Conservation (phyloP, 1,140 invertebrate species). For the Pristionchus pacificus region DNA sequence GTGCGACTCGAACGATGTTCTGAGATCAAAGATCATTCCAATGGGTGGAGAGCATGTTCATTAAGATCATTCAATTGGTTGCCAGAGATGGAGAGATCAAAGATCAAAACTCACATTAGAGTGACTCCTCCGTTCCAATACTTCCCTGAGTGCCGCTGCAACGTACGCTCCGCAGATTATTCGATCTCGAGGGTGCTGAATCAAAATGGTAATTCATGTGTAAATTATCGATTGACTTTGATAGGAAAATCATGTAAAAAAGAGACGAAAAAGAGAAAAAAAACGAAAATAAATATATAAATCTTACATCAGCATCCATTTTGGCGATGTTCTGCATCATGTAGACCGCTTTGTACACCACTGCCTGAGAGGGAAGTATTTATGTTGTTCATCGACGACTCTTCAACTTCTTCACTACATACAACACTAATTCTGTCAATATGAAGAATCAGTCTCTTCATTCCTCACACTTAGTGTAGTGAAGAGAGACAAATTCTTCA, state of each 20-base stretch:
- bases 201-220: not conserved
- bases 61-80: too few relatives aligned
- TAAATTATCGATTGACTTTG: not conserved
- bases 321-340: slow-evolving; percentile 21
- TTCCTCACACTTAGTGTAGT: too few relatives aligned
- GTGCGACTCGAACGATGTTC: slow-evolving; percentile 16
- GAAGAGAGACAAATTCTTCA: too few relatives aligned
- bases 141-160: not conserved
- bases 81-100: not conserved
- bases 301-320: slow-evolving; percentile 11
- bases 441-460: not conserved
- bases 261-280: not conserved
- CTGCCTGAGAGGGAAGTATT: not conserved
- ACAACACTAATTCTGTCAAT: not conserved
- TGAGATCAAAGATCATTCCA: not conserved
- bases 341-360: slow-evolving; percentile 16
- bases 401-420: not conserved
- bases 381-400: not conserved
- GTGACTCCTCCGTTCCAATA: not conserved
- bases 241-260: not conserved
- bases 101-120: not conserved
- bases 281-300: not conserved
- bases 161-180: not conserved
- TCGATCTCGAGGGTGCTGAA: too few relatives aligned
- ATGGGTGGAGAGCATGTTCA: too few relatives aligned